These are phyloP conservation scores for Cochlearius cochlearius DNA, from an alignment of 2,113 vertebrate genomes.

Conservation along the genomic window DNA sequence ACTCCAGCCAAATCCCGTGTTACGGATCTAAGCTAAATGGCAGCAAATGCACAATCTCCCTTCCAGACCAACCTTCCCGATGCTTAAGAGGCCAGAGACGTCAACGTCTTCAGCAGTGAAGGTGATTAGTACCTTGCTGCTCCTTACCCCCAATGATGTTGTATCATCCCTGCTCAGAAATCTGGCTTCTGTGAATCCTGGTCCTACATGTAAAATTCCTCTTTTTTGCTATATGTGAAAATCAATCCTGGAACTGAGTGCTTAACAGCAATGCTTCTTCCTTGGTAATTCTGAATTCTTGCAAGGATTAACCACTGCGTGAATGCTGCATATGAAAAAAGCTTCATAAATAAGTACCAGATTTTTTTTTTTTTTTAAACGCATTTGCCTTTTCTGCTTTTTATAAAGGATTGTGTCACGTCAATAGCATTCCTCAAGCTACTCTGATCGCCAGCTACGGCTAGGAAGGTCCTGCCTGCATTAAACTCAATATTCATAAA, in stretches of 20 bases:
- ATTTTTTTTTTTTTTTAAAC: neutral
- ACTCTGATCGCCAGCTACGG: neutral
- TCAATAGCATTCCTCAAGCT: neutral
- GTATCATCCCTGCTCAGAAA: neutral
- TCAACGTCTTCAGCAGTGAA: neutral
- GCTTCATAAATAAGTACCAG: neutral
- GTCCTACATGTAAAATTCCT: neutral
- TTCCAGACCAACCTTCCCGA: neutral
- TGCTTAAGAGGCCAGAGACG: neutral
- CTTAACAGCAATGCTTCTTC: neutral
- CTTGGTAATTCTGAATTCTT: neutral
- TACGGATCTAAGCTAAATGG: neutral
- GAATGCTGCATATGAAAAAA: neutral
- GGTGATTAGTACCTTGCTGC: neutral
- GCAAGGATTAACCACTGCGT: neutral
- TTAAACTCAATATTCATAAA: neutral
- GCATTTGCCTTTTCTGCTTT: neutral
- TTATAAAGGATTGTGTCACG: neutral
- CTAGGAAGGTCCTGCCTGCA: neutral
- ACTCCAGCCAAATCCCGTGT: neutral
- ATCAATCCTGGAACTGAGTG: neutral
- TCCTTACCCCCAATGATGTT: neutral
- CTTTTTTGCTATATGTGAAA: neutral
- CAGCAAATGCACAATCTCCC: neutral
- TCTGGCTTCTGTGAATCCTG: neutral